Evolutionary conservation across 2,113 vertebrate species (phyloP).

Genomic region (Burhinus bistriatus): DNA sequence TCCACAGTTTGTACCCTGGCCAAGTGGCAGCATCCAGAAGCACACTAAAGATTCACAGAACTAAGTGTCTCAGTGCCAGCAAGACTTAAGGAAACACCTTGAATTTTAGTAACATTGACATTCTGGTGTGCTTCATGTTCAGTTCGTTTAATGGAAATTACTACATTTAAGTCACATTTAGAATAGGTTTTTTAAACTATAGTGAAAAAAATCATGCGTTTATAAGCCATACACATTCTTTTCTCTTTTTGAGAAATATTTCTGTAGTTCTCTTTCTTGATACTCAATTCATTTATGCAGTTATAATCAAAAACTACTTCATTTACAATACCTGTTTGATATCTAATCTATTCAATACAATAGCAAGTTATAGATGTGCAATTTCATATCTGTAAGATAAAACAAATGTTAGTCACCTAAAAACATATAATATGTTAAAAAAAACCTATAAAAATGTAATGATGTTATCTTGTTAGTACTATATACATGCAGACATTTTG

Average conservation of each 20-base stretch:
- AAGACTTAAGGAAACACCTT: neutral
- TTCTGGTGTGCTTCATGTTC: neutral
- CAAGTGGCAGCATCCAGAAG: neutral
- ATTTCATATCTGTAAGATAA: constrained; percentile 46
- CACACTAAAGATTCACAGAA: neutral
- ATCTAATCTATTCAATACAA: constrained; percentile 49
- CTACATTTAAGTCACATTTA: neutral
- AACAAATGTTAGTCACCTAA: constrained; percentile 41
- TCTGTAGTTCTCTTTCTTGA: neutral
- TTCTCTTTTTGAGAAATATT: constrained; percentile 13
- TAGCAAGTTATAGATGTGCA: constrained; percentile 41
- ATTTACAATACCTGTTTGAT: constrained; percentile 31
- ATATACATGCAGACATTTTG: neutral
- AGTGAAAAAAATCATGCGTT: neutral
- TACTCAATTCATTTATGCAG: neutral
- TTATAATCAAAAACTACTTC: constrained; percentile 36
- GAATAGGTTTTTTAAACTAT: neutral
- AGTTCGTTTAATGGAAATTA: neutral
- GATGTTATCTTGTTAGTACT: constrained; percentile 36
- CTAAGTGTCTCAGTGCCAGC: neutral
- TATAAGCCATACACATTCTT: neutral
- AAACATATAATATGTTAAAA: constrained; percentile 19
- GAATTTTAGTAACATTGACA: neutral
- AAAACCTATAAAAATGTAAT: neutral
- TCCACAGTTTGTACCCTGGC: neutral